Evolutionary conservation across 1,140 invertebrate species (phyloP).

Genomic region (Camponotus pennsylvanicus): DNA sequence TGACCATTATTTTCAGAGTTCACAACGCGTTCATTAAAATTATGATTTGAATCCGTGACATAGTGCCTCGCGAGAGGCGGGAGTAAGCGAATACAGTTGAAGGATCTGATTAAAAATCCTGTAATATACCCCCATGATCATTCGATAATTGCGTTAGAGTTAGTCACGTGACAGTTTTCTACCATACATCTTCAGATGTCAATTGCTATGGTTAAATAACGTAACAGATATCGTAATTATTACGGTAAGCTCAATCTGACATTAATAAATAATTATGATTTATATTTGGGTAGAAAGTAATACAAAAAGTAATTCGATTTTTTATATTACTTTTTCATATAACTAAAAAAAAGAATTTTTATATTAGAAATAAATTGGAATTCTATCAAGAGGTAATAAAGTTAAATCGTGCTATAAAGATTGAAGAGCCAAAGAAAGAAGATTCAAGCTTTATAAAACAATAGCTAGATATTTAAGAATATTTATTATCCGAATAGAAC

Average conservation of each 20-base stretch:
- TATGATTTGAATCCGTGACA: conserved; percentile 73
- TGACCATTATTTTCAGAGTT: conserved; percentile 84
- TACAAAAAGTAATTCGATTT: neutral
- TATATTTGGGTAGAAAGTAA: neutral
- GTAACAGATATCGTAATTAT: neutral
- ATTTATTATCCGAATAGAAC: neutral
- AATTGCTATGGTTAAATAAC: neutral
- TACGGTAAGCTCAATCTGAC: neutral
- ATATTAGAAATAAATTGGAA: too few relatives aligned
- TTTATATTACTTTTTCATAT: neutral
- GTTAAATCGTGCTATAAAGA: neutral
- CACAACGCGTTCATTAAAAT: conserved; percentile 80
- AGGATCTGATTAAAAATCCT: conserved; percentile 37
- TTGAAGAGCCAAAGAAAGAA: neutral
- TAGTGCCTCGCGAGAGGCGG: conserved; percentile 39
- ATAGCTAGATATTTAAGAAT: neutral
- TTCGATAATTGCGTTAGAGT: neutral
- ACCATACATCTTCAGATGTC: neutral
- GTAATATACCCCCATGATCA: neutral
- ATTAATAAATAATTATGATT: conserved; percentile 2
- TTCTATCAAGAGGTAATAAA: neutral
- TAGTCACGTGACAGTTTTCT: neutral
- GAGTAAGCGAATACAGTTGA: conserved; percentile 17
- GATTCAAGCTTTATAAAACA: neutral
- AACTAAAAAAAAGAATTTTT: neutral